phyloP scores from a whole-genome alignment of 2,888 invertebrate species.

The Bembecia ichneumoniformis region DNA sequence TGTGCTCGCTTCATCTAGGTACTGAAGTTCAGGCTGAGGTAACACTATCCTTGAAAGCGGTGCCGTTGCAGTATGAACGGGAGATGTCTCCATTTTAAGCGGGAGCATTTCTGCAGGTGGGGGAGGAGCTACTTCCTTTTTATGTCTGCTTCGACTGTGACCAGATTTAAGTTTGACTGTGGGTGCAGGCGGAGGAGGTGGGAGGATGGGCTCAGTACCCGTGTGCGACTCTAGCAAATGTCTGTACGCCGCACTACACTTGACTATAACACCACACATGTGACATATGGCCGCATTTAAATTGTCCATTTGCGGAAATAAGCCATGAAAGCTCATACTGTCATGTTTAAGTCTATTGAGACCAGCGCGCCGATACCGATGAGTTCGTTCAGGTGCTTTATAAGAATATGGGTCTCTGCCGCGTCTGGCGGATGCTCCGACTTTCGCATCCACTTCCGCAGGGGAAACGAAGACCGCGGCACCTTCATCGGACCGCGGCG shows the following conservation, averaged over 20 bases:
- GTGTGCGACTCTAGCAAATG: slow-evolving; percentile 77
- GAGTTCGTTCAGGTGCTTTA: slow-evolving; percentile 31
- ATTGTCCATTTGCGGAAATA: slow-evolving; percentile 83
- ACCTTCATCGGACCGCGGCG: slow-evolving; percentile 57
- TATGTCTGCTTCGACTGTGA: slow-evolving; percentile 48
- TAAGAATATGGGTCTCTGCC: slow-evolving; percentile 39
- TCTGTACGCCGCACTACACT: slow-evolving; percentile 82
- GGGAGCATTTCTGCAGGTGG: slow-evolving; percentile 45
- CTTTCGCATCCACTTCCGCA: slow-evolving; percentile 41
- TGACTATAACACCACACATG: slow-evolving; percentile 82
- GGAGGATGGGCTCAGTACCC: slow-evolving; percentile 48
- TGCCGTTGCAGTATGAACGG: slow-evolving; percentile 46
- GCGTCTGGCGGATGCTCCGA: slow-evolving; percentile 35
- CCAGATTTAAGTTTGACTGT: slow-evolving; percentile 37
- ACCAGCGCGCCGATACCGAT: slow-evolving; percentile 48
- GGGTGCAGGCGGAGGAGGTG: slow-evolving; percentile 54
- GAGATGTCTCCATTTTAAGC: slow-evolving; percentile 48
- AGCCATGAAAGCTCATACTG: slow-evolving; percentile 83
- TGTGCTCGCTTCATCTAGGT: slow-evolving; percentile 46
- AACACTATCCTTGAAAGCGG: slow-evolving; percentile 53
- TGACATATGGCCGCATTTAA: slow-evolving; percentile 85
- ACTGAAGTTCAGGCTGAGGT: slow-evolving; percentile 52
- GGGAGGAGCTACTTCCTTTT: slow-evolving; percentile 49
- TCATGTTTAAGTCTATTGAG: slow-evolving; percentile 68
- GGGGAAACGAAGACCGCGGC: slow-evolving; percentile 35